phyloP scores from a whole-genome alignment of 2,888 invertebrate species.

The Perithous albicinctus region DNA sequence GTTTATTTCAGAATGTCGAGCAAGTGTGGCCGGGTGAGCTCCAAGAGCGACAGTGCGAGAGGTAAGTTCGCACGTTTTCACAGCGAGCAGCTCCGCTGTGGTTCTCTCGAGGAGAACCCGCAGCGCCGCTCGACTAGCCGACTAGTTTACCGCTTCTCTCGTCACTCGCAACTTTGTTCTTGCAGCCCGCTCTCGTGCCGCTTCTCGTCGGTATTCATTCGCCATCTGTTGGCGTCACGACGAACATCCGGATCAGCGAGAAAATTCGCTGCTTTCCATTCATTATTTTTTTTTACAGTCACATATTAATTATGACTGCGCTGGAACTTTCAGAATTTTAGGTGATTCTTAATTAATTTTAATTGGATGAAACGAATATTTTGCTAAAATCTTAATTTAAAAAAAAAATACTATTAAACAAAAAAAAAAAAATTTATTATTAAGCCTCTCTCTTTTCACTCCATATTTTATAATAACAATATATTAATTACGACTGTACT shows the following conservation, averaged over 20 bases:
- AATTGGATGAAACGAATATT: too few species aligned
- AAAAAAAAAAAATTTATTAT: too few species aligned
- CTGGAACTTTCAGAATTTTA: background rate
- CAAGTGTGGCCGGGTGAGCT: slow-evolving; percentile 18
- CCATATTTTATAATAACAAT: too few species aligned
- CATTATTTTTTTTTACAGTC: background rate
- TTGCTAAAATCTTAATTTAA: too few species aligned
- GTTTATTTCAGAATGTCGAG: slow-evolving; percentile 45
- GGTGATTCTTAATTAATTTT: too few species aligned
- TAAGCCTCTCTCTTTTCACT: too few species aligned
- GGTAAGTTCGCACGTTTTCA: slow-evolving; percentile 8
- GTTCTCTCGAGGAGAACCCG: background rate
- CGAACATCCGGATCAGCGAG: background rate
- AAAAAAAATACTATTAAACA: too few species aligned
- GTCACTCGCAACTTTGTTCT: slow-evolving; percentile 8
- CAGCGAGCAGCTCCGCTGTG: background rate
- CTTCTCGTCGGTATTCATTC: slow-evolving; percentile 21
- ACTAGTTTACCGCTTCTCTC: slow-evolving; percentile 1
- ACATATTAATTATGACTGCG: background rate
- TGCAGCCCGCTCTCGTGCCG: slow-evolving; percentile 7
- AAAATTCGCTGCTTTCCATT: slow-evolving; percentile 26
- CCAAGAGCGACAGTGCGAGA: slow-evolving; percentile 8
- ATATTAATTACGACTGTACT: too few species aligned
- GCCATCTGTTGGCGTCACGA: slow-evolving; percentile 56
- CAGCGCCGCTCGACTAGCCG: background rate